Evolutionary conservation across 2,113 vertebrate species (phyloP).

Genomic region (Heliornis fulica): DNA sequence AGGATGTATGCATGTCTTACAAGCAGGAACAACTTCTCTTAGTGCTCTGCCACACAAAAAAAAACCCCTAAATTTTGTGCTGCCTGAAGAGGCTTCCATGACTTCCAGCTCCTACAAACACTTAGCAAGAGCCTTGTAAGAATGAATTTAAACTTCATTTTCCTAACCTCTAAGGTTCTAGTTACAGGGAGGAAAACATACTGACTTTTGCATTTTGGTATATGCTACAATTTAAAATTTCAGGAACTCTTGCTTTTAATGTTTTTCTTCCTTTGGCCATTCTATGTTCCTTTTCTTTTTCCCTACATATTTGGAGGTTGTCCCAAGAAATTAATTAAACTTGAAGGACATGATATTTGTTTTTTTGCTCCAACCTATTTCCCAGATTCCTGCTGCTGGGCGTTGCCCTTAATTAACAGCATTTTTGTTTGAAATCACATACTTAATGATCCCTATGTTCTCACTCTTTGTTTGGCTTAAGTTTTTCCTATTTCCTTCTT

Average conservation of each 20-base stretch:
- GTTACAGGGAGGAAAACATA: neutral
- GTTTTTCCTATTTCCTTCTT: constrained; percentile 59
- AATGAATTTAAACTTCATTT: constrained; percentile 52
- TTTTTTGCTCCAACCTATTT: constrained; percentile 61
- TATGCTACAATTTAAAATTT: neutral
- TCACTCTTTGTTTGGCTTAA: constrained; percentile 35
- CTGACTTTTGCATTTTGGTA: constrained; percentile 16
- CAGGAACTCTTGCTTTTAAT: neutral
- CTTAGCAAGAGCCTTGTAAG: constrained; percentile 19
- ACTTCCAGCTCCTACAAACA: neutral
- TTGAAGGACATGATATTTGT: constrained; percentile 55
- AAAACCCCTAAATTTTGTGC: neutral
- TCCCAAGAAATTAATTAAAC: constrained; percentile 57
- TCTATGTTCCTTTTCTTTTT: neutral
- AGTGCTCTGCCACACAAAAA: neutral
- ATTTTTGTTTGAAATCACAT: constrained; percentile 64
- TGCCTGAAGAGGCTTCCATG: neutral
- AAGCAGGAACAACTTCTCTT: neutral
- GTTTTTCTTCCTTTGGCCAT: neutral
- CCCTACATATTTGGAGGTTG: neutral
- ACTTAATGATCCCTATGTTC: constrained; percentile 52
- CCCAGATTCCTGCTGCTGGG: constrained; percentile 57
- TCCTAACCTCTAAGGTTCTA: constrained; percentile 12
- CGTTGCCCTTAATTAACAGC: constrained; percentile 68
- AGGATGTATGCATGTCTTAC: neutral